Conservation (phyloP, 2,797 vertebrate genomes). For the Chloroceryle inda region DNA sequence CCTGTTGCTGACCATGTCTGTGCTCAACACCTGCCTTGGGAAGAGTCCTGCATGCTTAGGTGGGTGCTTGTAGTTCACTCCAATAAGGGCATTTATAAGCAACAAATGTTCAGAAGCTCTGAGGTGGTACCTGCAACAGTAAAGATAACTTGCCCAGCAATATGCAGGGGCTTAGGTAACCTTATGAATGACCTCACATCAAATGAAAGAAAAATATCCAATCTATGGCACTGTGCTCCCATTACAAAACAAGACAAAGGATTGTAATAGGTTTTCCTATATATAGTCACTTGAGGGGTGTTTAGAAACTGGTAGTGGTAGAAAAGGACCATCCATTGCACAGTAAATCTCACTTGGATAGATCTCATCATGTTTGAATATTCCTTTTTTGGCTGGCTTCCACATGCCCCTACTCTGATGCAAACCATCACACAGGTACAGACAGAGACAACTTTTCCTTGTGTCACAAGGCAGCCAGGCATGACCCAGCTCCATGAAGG, state of each 20-base stretch:
- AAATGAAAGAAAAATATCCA: neutral
- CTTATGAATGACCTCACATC: neutral
- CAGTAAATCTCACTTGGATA: neutral
- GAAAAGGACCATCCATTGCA: neutral
- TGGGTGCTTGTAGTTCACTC: neutral
- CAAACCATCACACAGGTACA: neutral
- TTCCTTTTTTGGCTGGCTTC: neutral
- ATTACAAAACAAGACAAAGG: neutral
- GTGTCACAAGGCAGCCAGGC: neutral
- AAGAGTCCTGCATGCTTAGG: neutral
- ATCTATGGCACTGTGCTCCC: neutral
- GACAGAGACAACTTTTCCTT: neutral
- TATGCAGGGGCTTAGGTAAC: neutral
- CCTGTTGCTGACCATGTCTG: neutral
- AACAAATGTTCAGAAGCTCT: neutral
- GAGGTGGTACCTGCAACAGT: neutral
- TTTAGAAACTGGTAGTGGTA: neutral
- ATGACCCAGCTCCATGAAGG: neutral
- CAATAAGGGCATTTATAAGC: neutral
- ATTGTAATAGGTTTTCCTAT: neutral
- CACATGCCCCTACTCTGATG: neutral
- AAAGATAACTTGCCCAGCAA: neutral
- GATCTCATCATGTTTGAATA: neutral
- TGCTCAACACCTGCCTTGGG: neutral
- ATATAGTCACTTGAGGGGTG: neutral